phyloP scores from a whole-genome alignment of 2,797 vertebrate species.

The Cuculus canorus region DNA sequence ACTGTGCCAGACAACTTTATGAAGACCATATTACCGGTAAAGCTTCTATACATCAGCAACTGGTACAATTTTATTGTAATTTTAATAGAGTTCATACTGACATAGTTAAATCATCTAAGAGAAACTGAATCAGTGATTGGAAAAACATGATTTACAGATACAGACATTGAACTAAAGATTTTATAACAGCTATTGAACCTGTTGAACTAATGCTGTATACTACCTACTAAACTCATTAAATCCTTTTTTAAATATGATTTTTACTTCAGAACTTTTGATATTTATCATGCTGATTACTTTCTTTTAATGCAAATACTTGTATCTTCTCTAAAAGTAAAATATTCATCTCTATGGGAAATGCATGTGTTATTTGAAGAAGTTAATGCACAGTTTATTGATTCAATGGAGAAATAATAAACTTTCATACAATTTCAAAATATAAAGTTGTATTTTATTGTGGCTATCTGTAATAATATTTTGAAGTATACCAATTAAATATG shows the following conservation, averaged over 20 bases:
- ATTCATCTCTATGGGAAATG: not conserved
- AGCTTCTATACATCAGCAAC: not conserved
- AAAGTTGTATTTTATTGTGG: constrained; percentile 19
- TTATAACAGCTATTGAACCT: not conserved
- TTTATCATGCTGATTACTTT: not conserved
- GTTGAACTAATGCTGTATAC: not conserved
- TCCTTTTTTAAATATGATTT: not conserved
- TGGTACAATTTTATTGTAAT: not conserved
- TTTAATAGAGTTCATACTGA: not conserved
- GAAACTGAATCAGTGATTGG: not conserved
- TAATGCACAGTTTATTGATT: not conserved
- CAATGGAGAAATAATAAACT: not conserved
- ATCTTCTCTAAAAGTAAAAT: not conserved
- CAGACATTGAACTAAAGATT: not conserved
- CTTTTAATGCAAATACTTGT: not conserved
- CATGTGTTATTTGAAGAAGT: not conserved
- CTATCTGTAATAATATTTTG: not conserved
- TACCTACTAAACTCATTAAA: not conserved
- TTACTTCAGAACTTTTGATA: not conserved
- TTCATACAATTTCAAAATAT: not conserved
- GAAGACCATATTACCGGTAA: not conserved
- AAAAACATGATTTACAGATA: constrained; percentile 7
- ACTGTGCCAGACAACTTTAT: constrained; percentile 2
- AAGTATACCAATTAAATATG: not conserved
- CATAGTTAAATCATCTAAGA: constrained; percentile 2